Conservation (phyloP, 2,113 vertebrate genomes). For the Nothobranchius furzeri region DNA sequence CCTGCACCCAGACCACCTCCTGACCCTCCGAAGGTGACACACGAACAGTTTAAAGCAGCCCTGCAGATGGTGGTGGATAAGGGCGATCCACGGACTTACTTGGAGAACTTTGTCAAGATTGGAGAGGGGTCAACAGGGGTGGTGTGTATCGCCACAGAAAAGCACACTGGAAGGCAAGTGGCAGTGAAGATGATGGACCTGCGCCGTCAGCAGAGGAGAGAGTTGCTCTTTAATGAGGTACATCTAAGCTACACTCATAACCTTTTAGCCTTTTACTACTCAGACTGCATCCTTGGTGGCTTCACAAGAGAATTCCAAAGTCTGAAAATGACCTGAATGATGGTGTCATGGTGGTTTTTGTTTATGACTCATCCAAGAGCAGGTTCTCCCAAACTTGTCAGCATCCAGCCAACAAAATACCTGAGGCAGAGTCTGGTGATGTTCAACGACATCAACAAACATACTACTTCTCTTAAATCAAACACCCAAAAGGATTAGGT, state of each 20-base stretch:
- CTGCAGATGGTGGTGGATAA: conserved; percentile 98
- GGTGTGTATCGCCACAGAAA: conserved; percentile 94
- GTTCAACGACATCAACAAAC: no score
- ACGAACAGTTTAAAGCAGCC: conserved; percentile 97
- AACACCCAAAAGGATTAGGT: no score
- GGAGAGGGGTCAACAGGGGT: conserved; percentile 97
- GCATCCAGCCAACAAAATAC: neutral
- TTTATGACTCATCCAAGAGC: neutral
- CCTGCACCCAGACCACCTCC: conserved; percentile 78
- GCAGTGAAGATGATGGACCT: conserved; percentile 99
- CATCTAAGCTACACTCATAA: neutral
- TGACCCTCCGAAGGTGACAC: conserved; percentile 90
- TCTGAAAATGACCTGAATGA: neutral
- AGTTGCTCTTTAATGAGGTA: conserved; percentile 98
- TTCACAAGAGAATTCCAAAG: neutral
- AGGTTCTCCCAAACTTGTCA: neutral
- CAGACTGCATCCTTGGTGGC: neutral
- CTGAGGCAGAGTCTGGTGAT: no score
- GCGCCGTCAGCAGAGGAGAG: conserved; percentile 93
- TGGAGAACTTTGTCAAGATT: conserved; percentile 97
- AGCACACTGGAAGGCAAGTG: conserved; percentile 93
- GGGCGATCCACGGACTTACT: conserved; percentile 89
- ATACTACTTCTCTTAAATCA: no score
- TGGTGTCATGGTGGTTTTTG: neutral
- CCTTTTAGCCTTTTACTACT: neutral